Evolutionary conservation across 64 coral and sea anemone species (phyloP).

Genomic region (Acropora tenuis): DNA sequence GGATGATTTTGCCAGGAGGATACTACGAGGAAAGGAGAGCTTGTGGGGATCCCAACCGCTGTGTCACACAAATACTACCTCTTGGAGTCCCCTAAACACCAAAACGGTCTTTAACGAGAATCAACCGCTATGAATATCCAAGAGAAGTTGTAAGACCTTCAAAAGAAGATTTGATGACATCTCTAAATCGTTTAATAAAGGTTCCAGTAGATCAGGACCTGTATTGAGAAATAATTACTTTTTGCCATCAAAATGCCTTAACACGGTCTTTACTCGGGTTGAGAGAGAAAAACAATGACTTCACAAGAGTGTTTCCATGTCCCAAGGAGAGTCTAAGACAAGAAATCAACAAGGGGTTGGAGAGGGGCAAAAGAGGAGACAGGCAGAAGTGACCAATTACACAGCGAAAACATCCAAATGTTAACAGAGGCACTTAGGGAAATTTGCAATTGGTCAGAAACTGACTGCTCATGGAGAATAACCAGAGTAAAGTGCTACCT

Average conservation of each 20-base stretch:
- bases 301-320: slow-evolving; percentile 11
- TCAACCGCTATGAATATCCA: too few species aligned
- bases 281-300: neutral
- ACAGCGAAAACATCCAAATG: too few species aligned
- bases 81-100: too few species aligned
- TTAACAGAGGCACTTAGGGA: too few species aligned
- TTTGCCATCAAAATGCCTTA: slow-evolving; percentile 13
- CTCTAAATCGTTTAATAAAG: neutral
- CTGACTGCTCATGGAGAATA: too few species aligned
- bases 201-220: neutral
- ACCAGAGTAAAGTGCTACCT: too few species aligned
- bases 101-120: too few species aligned
- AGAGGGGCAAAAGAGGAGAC: slow-evolving; percentile 11
- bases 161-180: neutral
- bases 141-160: neutral
- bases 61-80: too few species aligned
- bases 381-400: neutral
- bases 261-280: neutral
- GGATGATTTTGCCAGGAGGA: slow-evolving; percentile 29
- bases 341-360: neutral
- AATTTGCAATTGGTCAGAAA: too few species aligned
- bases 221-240: slow-evolving; percentile 14
- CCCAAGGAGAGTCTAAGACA: neutral
- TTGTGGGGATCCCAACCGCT: too few species aligned
- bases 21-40: slow-evolving; percentile 48